Conservation (phyloP, 2,797 vertebrate genomes). For the Apogon talboti region DNA sequence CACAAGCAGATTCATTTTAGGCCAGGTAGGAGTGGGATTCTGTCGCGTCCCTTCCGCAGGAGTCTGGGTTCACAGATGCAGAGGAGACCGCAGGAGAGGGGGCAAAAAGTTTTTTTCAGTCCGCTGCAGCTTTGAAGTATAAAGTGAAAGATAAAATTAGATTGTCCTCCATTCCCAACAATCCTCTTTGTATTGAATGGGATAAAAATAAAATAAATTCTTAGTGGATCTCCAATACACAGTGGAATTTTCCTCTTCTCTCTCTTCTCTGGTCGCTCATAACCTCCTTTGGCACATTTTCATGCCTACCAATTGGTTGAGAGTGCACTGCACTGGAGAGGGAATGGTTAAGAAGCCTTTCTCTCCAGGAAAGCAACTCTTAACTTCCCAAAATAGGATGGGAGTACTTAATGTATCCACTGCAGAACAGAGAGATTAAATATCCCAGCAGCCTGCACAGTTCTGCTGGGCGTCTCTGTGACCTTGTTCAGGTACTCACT, state of each 20-base stretch:
- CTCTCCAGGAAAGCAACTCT: constrained; percentile 32
- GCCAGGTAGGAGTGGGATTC: constrained; percentile 13
- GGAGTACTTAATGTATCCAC: constrained; percentile 4
- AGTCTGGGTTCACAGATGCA: constrained; percentile 40
- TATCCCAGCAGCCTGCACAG: constrained; percentile 9
- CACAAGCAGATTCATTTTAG: constrained; percentile 7
- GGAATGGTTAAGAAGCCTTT: constrained; percentile 26
- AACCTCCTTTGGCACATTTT: constrained; percentile 42
- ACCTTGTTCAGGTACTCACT: constrained; percentile 51
- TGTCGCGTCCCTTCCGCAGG: constrained; percentile 14
- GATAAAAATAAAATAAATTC: constrained; percentile 4
- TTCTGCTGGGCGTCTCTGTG: constrained; percentile 4
- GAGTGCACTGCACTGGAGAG: constrained; percentile 10
- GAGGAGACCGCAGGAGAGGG: constrained; percentile 23
- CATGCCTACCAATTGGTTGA: constrained; percentile 21
- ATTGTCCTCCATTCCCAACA: background rate
- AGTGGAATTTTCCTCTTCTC: constrained; percentile 31
- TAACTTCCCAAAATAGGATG: constrained; percentile 32
- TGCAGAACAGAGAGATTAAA: constrained; percentile 5
- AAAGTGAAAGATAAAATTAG: background rate
- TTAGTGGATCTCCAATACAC: background rate
- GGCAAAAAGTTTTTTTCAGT: constrained; percentile 48
- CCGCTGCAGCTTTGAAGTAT: constrained; percentile 14
- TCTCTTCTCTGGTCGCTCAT: constrained; percentile 20
- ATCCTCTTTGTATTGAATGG: background rate